Percentiles rank a stretch among this genome's conserved stretches.
These are phyloP conservation scores for Prinia subflava DNA, from an alignment of 2,113 vertebrate genomes.

Conservation along the genomic window DNA sequence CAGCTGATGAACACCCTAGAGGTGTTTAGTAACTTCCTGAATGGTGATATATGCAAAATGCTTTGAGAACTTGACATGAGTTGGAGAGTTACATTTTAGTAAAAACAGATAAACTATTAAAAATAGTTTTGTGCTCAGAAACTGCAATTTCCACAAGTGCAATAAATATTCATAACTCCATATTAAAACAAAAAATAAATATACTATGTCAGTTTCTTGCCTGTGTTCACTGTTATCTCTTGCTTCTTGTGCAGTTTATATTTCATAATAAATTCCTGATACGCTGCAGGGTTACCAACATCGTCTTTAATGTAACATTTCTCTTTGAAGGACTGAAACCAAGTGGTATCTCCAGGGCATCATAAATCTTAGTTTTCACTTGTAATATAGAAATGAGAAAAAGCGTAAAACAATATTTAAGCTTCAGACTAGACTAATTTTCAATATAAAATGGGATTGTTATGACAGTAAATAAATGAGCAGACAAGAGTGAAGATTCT, in stretches of 20 bases:
- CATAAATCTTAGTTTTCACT: constrained; percentile 74
- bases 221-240: constrained; percentile 33
- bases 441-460: constrained; percentile 67
- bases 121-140: not conserved
- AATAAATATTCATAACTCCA: constrained; percentile 62
- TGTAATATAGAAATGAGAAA: constrained; percentile 66
- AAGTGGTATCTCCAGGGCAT: constrained; percentile 62
- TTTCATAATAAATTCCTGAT: constrained; percentile 69
- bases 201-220: constrained; percentile 8
- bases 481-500: constrained; percentile 51
- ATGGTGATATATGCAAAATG: not conserved
- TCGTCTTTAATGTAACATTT: constrained; percentile 69
- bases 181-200: constrained; percentile 42
- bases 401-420: constrained; percentile 73
- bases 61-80: not conserved
- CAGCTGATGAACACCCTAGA: constrained; percentile 38
- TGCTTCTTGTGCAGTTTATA: constrained; percentile 57
- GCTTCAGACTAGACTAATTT: constrained; percentile 72
- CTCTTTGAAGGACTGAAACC: constrained; percentile 70
- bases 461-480: constrained; percentile 68
- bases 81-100: not conserved
- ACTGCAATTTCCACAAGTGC: constrained; percentile 19
- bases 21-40: constrained; percentile 13
- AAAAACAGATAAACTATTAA: not conserved
- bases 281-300: constrained; percentile 53